These are phyloP conservation scores for Chloebia gouldiae DNA, from an alignment of 2,113 vertebrate species.

Conservation along the genomic window DNA sequence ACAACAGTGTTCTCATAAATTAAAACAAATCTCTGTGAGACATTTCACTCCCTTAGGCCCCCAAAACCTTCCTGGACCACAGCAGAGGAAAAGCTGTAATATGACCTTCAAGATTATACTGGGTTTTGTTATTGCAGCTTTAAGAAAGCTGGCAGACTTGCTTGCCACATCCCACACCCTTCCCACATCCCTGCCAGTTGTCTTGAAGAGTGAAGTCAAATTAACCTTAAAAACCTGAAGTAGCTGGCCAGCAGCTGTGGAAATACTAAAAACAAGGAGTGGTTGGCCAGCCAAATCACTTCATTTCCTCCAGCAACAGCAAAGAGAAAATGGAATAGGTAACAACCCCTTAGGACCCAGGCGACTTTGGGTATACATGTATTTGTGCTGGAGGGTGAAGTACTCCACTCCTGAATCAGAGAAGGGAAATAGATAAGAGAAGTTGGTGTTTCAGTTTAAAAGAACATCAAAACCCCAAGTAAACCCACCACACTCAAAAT, in stretches of 20 bases:
- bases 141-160: conserved; percentile 49
- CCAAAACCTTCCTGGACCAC: neutral
- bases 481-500: neutral
- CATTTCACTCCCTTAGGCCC: neutral
- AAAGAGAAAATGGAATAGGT: neutral
- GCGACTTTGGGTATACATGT: neutral
- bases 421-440: neutral
- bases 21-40: neutral
- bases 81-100: neutral
- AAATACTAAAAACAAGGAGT: conserved; percentile 51
- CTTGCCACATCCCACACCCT: conserved; percentile 56
- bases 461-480: neutral
- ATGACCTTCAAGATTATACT: conserved; percentile 6
- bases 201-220: conserved; percentile 55
- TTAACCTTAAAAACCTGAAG: conserved; percentile 58
- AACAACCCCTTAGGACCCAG: neutral
- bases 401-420: neutral
- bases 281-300: conserved; percentile 32
- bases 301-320: conserved; percentile 32
- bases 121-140: conserved; percentile 31
- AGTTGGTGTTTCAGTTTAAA: neutral
- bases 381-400: neutral
- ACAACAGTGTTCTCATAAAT: neutral
- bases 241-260: conserved; percentile 45
- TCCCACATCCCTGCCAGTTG: conserved; percentile 57